phyloP scores from a whole-genome alignment of 2,888 invertebrate genomes.

The Polydrusus tereticollis region DNA sequence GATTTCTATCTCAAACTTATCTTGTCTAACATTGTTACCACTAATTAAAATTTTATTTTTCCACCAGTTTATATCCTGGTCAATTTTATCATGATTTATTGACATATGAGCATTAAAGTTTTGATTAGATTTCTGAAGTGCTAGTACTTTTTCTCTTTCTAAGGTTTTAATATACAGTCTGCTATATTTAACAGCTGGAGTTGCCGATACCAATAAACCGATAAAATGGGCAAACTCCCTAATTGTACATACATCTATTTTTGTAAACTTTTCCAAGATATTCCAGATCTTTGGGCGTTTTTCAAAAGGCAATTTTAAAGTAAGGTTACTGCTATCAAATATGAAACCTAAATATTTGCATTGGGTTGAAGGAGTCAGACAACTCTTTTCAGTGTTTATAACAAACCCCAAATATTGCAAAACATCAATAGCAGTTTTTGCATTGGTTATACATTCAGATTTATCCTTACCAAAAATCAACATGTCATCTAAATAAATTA shows the following conservation, averaged over 20 bases:
- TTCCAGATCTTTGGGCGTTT: neutral
- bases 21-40: neutral
- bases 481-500: neutral
- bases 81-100: neutral
- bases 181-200: constrained; percentile 4
- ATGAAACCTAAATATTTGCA: neutral
- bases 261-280: neutral
- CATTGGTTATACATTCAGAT: neutral
- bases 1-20: neutral
- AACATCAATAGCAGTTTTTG: neutral
- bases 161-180: no score
- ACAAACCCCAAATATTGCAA: neutral
- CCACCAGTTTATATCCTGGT: constrained; percentile 7
- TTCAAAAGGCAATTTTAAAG: neutral
- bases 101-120: constrained; percentile 11
- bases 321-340: neutral
- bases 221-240: neutral
- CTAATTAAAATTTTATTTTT: neutral
- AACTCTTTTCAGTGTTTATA: neutral
- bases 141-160: neutral
- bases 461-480: neutral
- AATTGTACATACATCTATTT: neutral
- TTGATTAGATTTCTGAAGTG: neutral
- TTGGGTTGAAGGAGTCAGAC: neutral
- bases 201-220: constrained; percentile 17